Percentiles rank a stretch among this genome's conserved stretches.
Conservation (phyloP, 2,888 invertebrate genomes). For the Dromius quadrimaculatus region DNA sequence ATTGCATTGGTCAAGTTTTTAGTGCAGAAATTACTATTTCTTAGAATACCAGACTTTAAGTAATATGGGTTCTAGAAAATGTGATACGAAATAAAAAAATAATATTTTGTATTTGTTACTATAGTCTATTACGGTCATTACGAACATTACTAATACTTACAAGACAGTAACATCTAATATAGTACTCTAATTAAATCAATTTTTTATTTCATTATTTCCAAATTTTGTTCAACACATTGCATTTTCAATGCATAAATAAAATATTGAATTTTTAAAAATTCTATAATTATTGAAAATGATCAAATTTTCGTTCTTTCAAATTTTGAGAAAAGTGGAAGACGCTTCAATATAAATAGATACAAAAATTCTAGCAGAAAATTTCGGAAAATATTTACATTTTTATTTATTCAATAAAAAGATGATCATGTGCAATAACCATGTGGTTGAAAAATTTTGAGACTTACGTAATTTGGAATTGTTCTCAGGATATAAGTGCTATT, state of each 20-base stretch:
- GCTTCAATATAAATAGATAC: slow-evolving; percentile 31
- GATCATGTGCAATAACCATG: slow-evolving; percentile 39
- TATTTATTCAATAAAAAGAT: slow-evolving; percentile 11
- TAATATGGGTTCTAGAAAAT: slow-evolving; percentile 19
- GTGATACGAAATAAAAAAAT: slow-evolving; percentile 47
- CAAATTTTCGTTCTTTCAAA: slow-evolving; percentile 27
- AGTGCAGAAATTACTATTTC: too few species aligned
- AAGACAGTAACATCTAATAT: slow-evolving; percentile 68
- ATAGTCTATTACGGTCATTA: slow-evolving; percentile 62
- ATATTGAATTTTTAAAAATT: not conserved
- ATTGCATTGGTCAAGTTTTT: too few species aligned
- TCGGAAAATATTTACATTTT: slow-evolving; percentile 44
- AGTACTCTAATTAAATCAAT: slow-evolving; percentile 67
- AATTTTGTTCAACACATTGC: slow-evolving; percentile 61
- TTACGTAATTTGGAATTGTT: slow-evolving; percentile 6
- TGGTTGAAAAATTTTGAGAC: slow-evolving; percentile 9
- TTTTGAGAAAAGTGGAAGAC: slow-evolving; percentile 44
- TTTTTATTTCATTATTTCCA: slow-evolving; percentile 64
- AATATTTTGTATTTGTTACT: slow-evolving; percentile 52
- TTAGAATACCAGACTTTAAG: too few species aligned
- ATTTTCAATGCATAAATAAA: slow-evolving; percentile 61
- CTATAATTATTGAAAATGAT: slow-evolving; percentile 44
- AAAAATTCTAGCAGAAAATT: slow-evolving; percentile 26
- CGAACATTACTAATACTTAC: slow-evolving; percentile 69
- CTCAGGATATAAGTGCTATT: slow-evolving; percentile 32